These are phyloP conservation scores for Orchestia grillus DNA, from an alignment of 1,140 invertebrate genomes.

Conservation along the genomic window DNA sequence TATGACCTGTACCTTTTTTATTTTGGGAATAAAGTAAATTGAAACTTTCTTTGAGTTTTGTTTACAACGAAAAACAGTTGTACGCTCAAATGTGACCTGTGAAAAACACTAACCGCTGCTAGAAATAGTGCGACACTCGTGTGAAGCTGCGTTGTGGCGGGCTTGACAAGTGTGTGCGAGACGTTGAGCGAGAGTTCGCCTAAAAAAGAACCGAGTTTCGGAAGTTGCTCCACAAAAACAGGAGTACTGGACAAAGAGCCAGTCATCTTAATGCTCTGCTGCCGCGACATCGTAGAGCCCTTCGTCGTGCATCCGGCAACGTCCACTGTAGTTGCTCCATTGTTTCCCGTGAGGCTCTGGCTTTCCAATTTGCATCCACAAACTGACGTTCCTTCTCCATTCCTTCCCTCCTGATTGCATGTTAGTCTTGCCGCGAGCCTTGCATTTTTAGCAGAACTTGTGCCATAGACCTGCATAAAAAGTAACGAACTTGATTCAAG, in stretches of 20 bases:
- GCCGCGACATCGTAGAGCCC: not conserved
- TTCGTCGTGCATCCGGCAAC: not conserved
- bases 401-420: not conserved
- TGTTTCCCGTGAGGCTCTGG: not conserved
- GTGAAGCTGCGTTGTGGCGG: not conserved
- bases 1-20: not conserved
- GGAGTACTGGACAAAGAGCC: not conserved
- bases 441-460: not conserved
- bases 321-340: not conserved
- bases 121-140: not conserved
- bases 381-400: not conserved
- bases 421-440: not conserved
- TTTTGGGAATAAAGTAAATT: not conserved
- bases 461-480: not conserved
- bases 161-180: not conserved
- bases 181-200: not conserved
- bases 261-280: not conserved
- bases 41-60: not conserved
- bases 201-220: not conserved
- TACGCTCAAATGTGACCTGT: not conserved
- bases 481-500: not conserved
- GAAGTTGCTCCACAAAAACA: not conserved
- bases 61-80: not conserved
- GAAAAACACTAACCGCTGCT: not conserved
- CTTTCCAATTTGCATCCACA: not conserved